phyloP scores from a whole-genome alignment of 2,113 vertebrate species.

The Neotragus moschatus region DNA sequence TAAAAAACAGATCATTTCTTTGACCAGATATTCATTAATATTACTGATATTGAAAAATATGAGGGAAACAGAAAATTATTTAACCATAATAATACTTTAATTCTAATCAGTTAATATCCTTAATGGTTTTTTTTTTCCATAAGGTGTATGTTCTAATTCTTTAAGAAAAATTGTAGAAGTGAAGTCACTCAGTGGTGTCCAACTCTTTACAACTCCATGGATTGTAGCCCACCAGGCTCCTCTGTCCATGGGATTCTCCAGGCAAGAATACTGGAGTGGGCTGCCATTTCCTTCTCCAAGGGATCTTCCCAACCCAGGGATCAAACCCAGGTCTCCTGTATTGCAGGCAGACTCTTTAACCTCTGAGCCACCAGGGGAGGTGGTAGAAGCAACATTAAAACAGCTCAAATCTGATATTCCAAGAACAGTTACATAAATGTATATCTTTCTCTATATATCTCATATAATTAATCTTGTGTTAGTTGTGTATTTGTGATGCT shows the following conservation, averaged over 20 bases:
- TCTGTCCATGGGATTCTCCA: not conserved
- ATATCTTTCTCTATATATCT: not conserved
- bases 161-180: not conserved
- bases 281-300: not conserved
- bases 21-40: not conserved
- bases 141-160: not conserved
- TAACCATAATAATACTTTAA: not conserved
- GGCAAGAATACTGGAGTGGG: not conserved
- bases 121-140: not conserved
- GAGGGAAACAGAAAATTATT: not conserved
- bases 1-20: not conserved
- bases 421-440: not conserved
- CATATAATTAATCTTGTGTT: not conserved
- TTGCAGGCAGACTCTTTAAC: too few relatives aligned
- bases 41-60: not conserved
- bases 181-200: not conserved
- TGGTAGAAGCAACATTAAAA: not conserved
- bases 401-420: not conserved
- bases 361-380: too few relatives aligned
- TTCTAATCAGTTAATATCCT: not conserved
- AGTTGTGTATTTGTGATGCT: not conserved
- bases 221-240: not conserved
- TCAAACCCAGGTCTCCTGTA: too few relatives aligned
- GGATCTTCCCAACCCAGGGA: too few relatives aligned
- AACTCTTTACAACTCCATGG: accelerated